Percentiles rank a stretch among this genome's conserved stretches.
Conservation (phyloP, 2,888 invertebrate genomes). For the Tenthredo scrophulariae region DNA sequence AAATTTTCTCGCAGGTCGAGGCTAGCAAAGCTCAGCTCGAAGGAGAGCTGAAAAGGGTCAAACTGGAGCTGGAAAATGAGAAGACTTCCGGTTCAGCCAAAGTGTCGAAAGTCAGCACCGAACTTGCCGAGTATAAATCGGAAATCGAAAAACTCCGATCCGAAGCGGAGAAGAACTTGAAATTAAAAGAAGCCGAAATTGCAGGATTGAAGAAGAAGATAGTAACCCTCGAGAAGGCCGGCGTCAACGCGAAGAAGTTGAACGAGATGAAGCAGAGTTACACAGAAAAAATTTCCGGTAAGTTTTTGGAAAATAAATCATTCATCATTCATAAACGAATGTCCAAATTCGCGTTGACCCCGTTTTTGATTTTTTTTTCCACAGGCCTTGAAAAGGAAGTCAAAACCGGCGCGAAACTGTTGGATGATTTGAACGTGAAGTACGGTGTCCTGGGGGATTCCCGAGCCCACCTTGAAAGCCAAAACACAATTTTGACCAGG, state of each 20-base stretch:
- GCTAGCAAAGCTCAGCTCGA: slow-evolving; percentile 81
- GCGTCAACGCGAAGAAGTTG: slow-evolving; percentile 83
- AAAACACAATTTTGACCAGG: slow-evolving; percentile 90
- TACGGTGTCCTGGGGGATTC: slow-evolving; percentile 92
- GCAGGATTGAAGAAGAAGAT: slow-evolving; percentile 88
- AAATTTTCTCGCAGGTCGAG: slow-evolving; percentile 79
- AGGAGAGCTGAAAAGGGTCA: slow-evolving; percentile 82
- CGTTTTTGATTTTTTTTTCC: slow-evolving; percentile 63
- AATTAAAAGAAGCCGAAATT: slow-evolving; percentile 89
- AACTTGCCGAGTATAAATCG: slow-evolving; percentile 80
- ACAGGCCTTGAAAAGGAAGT: slow-evolving; percentile 85
- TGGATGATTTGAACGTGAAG: slow-evolving; percentile 89
- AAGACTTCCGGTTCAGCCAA: slow-evolving; percentile 76
- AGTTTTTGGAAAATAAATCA: slow-evolving; percentile 59
- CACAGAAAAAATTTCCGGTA: slow-evolving; percentile 85
- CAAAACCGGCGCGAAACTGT: slow-evolving; percentile 85
- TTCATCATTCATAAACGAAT: slow-evolving; percentile 10
- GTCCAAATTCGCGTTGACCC: neutral
- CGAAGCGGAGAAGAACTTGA: slow-evolving; percentile 86
- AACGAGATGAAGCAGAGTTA: slow-evolving; percentile 85
- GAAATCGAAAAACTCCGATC: slow-evolving; percentile 84
- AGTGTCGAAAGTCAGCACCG: slow-evolving; percentile 79
- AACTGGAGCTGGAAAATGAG: slow-evolving; percentile 81
- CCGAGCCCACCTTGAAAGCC: slow-evolving; percentile 89
- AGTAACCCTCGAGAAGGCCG: slow-evolving; percentile 83